phyloP scores from a whole-genome alignment of 2,888 invertebrate species.

The Tetanocera ferruginea region DNA sequence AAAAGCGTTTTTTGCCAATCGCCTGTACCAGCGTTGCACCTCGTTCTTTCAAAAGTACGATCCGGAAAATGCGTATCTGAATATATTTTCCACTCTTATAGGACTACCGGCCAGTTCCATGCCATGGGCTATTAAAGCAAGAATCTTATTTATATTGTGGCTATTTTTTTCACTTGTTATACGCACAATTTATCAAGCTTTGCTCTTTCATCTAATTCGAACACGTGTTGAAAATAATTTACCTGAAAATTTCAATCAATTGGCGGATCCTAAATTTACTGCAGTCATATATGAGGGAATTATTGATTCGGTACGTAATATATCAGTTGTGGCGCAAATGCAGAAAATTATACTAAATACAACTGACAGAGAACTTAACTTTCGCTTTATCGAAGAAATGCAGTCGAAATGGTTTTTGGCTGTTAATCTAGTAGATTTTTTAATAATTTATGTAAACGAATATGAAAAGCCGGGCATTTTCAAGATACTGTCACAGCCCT shows the following conservation, averaged over 20 bases:
- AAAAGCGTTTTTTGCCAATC: not conserved
- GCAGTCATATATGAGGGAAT: slow-evolving; percentile 25
- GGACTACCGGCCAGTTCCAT: slow-evolving; percentile 26
- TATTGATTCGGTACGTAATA: slow-evolving; percentile 30
- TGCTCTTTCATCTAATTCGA: slow-evolving; percentile 44
- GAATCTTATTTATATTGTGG: slow-evolving; percentile 39
- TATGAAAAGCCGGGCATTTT: not conserved
- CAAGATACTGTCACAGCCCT: slow-evolving; percentile 25
- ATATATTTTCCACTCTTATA: slow-evolving; percentile 40
- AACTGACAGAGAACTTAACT: no score
- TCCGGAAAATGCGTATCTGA: not conserved
- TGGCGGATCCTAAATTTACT: slow-evolving; percentile 31
- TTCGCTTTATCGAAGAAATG: no score
- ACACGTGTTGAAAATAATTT: slow-evolving; percentile 39
- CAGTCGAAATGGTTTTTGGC: no score
- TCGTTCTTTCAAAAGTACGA: not conserved
- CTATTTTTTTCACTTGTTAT: slow-evolving; percentile 41
- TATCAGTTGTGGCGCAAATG: not conserved
- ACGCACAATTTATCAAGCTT: slow-evolving; percentile 45
- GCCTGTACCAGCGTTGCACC: not conserved
- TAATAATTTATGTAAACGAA: no score
- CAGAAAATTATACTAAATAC: not conserved
- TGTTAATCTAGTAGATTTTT: no score
- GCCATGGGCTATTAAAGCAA: not conserved
- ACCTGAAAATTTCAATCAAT: slow-evolving; percentile 33